Evolutionary conservation across 2,888 invertebrate species (phyloP), one percentile per base, ranked within the genome.

Genomic region (Allophyes oxyacanthae): DNA sequence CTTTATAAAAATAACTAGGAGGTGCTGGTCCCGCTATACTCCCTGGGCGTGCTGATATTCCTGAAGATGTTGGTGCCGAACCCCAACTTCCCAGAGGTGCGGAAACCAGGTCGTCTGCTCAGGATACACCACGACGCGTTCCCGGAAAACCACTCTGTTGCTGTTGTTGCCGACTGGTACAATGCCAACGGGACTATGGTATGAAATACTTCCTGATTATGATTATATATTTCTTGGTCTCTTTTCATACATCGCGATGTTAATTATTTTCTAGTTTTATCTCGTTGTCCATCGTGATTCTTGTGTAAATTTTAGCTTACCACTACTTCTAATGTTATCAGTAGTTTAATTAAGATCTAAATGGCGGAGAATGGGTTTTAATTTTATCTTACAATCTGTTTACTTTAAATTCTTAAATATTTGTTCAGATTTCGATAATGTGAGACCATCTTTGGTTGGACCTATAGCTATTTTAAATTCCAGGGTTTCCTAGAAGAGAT

Each of bases 1-100:
- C 36, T 43, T n/a, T n/a, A n/a, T n/a, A n/a, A n/a, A 15, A 9
- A 42, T 53, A 57, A 64, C 87, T 92, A 97, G 97, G 97, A 97
- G 91, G 95, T 97, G 45, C 93, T 97, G 64, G 94, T 97, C 63
- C 97, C 98, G 1, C 94, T 97, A 0, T 97, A 97, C 87, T 97
- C 97, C 32, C 91, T 97, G 63, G 95, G 95, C 32, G 95, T 97
- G 65, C 92, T 97, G 64, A 96, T 97, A 71, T 94, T 97, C 79
- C 94, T 97, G 69, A 97, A 97, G 90, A 94, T 96, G 86, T 86
- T 96, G 72, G 95, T 97, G 78, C 97, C 97, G 15, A 97, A 97
- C 87, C 97, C 97, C 42, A 96, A 97, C 89, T 96, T 96, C 85
- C 96, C 96, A 0, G 95, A 95, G 72, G 96, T 97, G 81, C 94